These are phyloP conservation scores for Coryphaenoides rupestris DNA, from an alignment of 2,113 vertebrate species.

Conservation along the genomic window DNA sequence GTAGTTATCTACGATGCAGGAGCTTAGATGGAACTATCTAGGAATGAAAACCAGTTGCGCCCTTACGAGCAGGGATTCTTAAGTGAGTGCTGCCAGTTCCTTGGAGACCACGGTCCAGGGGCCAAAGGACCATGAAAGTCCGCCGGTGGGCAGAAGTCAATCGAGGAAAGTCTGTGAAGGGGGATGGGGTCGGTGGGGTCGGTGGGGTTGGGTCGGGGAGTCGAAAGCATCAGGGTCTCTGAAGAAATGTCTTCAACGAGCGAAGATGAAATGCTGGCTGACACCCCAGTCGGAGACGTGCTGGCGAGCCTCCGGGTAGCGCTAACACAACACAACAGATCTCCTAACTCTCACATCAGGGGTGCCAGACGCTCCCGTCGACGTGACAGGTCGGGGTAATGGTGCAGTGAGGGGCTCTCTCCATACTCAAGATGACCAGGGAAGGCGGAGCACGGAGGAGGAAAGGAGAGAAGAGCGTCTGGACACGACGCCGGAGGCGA, in stretches of 20 bases:
- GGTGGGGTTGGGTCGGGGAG: too few species aligned
- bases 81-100: constrained; percentile 18
- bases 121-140: constrained; percentile 20
- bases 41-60: too few species aligned
- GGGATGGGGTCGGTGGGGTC: too few species aligned
- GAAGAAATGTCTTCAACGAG: constrained; percentile 24
- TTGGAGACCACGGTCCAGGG: too few species aligned
- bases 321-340: constrained; percentile 15
- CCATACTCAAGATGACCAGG: constrained; percentile 21
- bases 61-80: too few species aligned
- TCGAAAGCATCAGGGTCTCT: constrained; percentile 24
- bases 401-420: constrained; percentile 29
- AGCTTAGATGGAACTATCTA: too few species aligned
- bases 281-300: constrained; percentile 33
- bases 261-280: constrained; percentile 27
- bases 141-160: constrained; percentile 34
- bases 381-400: constrained; percentile 14
- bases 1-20: too few species aligned
- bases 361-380: neutral
- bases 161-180: constrained; percentile 13
- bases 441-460: too few species aligned
- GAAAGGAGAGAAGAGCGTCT: too few species aligned
- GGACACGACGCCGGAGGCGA: too few species aligned
- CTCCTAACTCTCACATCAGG: constrained; percentile 20
- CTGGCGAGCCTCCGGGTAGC: constrained; percentile 26